Conservation (phyloP, 2,888 invertebrate genomes). For the Kryphioiulus occultus region DNA sequence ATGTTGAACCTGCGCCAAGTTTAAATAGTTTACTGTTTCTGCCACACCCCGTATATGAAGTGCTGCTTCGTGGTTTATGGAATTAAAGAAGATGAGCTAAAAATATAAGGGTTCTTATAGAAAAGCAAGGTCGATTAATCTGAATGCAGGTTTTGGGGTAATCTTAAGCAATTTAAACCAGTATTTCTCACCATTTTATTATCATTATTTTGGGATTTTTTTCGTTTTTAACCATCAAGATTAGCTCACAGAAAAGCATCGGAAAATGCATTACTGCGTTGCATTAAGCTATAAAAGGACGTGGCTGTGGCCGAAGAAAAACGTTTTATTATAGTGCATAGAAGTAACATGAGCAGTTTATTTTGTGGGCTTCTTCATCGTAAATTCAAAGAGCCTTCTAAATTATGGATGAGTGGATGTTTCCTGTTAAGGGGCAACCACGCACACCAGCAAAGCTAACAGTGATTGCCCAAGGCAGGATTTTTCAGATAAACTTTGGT, state of each 20-base stretch:
- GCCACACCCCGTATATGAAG: no score
- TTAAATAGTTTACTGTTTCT: no score
- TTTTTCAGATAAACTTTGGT: not conserved
- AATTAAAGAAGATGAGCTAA: no score
- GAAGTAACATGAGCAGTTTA: not conserved
- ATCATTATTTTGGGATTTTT: not conserved
- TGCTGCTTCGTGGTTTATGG: no score
- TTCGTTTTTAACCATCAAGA: not conserved
- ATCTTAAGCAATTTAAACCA: not conserved
- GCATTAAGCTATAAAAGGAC: not conserved
- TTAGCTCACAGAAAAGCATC: not conserved
- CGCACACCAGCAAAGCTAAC: not conserved
- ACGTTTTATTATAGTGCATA: not conserved
- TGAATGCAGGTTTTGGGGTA: no score
- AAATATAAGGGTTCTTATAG: no score
- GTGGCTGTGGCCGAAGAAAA: not conserved
- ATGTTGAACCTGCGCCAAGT: no score
- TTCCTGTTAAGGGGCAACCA: not conserved
- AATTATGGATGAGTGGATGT: not conserved
- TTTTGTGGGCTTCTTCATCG: not conserved
- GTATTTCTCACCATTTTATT: not conserved
- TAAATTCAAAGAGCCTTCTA: constrained; percentile 24
- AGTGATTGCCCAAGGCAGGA: not conserved
- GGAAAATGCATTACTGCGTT: not conserved
- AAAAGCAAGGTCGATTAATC: no score